Conservation (phyloP, 2,888 invertebrate genomes). For the Siphonodentalium dalli region DNA sequence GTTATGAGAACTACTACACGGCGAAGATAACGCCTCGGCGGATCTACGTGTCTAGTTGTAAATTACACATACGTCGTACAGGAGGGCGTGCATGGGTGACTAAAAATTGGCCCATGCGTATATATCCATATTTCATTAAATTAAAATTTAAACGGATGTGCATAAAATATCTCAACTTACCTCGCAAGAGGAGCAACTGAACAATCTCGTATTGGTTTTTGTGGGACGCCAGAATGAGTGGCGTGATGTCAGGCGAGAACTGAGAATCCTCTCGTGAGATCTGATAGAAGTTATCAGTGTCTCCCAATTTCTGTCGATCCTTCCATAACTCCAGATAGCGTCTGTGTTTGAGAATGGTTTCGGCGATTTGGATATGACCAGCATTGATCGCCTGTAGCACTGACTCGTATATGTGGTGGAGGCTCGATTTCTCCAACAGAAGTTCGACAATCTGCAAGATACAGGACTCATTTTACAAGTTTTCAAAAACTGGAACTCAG, state of each 20-base stretch:
- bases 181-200: constrained; percentile 52
- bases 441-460: constrained; percentile 61
- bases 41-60: too few species aligned
- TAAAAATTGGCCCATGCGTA: too few species aligned
- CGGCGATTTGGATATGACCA: constrained; percentile 63
- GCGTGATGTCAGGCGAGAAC: constrained; percentile 61
- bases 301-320: constrained; percentile 46
- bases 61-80: too few species aligned
- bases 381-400: constrained; percentile 60
- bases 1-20: too few species aligned
- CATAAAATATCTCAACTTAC: too few species aligned
- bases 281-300: constrained; percentile 50
- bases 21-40: too few species aligned
- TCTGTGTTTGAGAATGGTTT: constrained; percentile 60
- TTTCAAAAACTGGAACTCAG: too few species aligned
- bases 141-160: too few species aligned
- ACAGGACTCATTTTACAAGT: too few species aligned
- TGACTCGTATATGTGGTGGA: constrained; percentile 59
- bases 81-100: too few species aligned
- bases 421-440: constrained; percentile 54
- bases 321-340: constrained; percentile 57
- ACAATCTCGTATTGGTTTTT: constrained; percentile 62
- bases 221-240: constrained; percentile 59
- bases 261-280: constrained; percentile 55
- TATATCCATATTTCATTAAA: too few species aligned